Percentiles rank a stretch among this genome's conserved stretches.
Evolutionary conservation across 2,888 invertebrate genomes (phyloP).

Genomic region (Callimorpha dominula): DNA sequence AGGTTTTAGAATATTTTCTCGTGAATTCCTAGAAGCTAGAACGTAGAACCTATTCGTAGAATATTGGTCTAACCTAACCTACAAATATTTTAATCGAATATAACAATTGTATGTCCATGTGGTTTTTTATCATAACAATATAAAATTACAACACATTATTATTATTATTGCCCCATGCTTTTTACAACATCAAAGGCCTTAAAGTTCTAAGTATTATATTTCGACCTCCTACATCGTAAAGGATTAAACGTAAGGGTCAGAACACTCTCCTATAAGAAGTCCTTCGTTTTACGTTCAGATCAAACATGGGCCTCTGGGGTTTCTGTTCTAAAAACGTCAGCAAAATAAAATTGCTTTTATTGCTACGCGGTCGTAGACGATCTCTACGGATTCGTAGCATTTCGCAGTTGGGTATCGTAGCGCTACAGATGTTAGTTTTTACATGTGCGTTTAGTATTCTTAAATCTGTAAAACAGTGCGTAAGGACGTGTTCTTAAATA

Average conservation of each 20-base stretch:
- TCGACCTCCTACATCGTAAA: neutral
- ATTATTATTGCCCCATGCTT: neutral
- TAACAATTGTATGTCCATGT: too few relatives aligned
- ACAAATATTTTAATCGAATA: too few relatives aligned
- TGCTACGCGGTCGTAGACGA: slow-evolving; percentile 20
- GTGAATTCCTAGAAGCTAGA: neutral
- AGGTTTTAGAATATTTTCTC: too few relatives aligned
- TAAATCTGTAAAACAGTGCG: neutral
- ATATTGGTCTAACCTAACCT: too few relatives aligned
- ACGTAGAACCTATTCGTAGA: too few relatives aligned
- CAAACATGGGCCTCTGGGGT: neutral
- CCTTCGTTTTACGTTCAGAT: neutral
- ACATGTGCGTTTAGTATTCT: neutral
- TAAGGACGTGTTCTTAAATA: neutral
- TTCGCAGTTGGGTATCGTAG: neutral
- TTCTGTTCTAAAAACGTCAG: neutral
- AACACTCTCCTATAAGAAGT: neutral
- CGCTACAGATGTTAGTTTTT: neutral
- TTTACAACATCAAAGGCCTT: neutral
- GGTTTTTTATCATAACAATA: too few relatives aligned
- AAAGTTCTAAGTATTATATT: neutral
- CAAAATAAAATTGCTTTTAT: slow-evolving; percentile 3
- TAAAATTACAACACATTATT: too few relatives aligned
- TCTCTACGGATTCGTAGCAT: slow-evolving; percentile 15
- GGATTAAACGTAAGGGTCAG: neutral